A percentile compares a stretch with the other conserved stretches of the same genome.
Evolutionary conservation across 2,113 vertebrate species (phyloP).

Genomic region (Calidris pygmaea): DNA sequence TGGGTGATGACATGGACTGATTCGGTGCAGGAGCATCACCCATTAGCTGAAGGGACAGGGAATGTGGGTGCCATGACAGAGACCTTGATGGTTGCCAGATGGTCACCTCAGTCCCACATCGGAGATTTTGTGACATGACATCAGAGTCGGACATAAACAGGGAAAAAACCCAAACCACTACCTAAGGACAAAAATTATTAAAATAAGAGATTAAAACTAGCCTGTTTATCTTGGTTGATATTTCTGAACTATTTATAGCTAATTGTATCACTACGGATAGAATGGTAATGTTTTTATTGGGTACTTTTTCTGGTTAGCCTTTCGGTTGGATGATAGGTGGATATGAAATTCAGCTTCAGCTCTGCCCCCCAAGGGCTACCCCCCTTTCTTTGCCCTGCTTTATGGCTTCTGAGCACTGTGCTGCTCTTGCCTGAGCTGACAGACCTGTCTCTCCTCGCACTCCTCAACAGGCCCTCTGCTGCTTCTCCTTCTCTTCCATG

Average conservation of each 20-base stretch:
- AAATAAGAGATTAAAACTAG: not conserved
- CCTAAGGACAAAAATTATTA: not conserved
- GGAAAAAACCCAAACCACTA: not conserved
- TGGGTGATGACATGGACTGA: not conserved
- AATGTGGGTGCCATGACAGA: not conserved
- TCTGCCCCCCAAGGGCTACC: rapidly evolving
- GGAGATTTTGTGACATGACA: not conserved
- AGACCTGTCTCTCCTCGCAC: not conserved
- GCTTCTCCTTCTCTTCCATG: not conserved
- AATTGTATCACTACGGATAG: not conserved
- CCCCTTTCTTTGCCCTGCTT: not conserved
- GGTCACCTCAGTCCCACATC: not conserved
- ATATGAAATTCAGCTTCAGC: not conserved
- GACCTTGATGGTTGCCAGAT: not conserved
- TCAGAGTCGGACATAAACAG: not conserved
- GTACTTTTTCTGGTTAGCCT: not conserved
- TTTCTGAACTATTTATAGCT: not conserved
- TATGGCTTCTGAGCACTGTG: not conserved
- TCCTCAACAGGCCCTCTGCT: not conserved
- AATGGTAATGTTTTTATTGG: not conserved
- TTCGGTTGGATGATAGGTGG: not conserved
- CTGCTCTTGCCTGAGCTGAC: not conserved
- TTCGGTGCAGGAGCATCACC: not conserved
- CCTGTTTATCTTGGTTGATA: not conserved
- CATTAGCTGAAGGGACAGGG: not conserved